Base-by-base conservation (phyloP, 2,113 vertebrate species). In the Anarrhichthys ocellatus region DNA sequence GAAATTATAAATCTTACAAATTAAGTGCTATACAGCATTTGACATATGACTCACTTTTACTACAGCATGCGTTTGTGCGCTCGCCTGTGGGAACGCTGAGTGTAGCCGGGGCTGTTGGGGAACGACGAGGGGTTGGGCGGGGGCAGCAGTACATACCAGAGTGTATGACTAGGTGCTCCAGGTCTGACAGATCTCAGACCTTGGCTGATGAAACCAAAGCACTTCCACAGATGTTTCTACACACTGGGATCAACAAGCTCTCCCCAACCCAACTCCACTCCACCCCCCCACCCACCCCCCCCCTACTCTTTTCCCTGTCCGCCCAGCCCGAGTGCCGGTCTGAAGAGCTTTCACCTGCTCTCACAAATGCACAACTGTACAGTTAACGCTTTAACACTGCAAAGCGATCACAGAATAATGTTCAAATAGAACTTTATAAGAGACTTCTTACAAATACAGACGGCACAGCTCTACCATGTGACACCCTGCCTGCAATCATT, bases 131-230 rank as follows among this genome's bases (percentile, higher is more conserved):
- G 87, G 79, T 64, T 93, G 91, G 90, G 87, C 87, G 91, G 91
- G 91, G 87, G 89, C 78, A 90, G 68, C 86, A 87, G 85, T 61
- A 89, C 94, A 95, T 95, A 95, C 94, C 94, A 95, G 87, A 94
- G 93, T 86, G 85, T 94, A 95, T 95, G 95, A 95, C 94, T 94
- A 94, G 90, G 93, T 91, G 94, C 93, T 93, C 91, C 93, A 89
- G 92, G 92, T 95, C 92, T 93, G 94, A 93, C 93, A 93, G 91
- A 92, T 93, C 92, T 94, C 91, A 93, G 91, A 6, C 83, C 87
- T 88, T 87, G 91, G 92, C 92, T 92, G 90, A 90, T 86, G 91
- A 93, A 94, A 93, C 91, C 87, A 93, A 93, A 95, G 93, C 92
- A 89, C 90, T 94, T 93, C 84, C 92, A 94, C 94, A 95, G 93